These are phyloP conservation scores for Serranus cabrilla DNA, from an alignment of 2,797 vertebrate species.

Conservation along the genomic window DNA sequence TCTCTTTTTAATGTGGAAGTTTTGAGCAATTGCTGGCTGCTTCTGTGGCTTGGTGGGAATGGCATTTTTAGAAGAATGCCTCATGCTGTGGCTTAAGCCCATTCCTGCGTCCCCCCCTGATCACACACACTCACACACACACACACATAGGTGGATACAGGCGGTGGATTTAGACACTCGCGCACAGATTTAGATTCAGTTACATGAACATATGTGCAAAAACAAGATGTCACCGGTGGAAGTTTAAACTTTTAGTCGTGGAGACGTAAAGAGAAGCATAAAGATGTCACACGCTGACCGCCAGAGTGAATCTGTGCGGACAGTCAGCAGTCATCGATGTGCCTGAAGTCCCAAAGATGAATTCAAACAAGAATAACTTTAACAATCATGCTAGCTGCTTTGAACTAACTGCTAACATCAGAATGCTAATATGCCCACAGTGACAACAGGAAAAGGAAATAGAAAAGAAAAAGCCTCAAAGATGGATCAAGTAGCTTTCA, in stretches of 20 bases:
- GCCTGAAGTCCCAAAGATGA: constrained; percentile 17
- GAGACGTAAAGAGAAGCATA: constrained; percentile 21
- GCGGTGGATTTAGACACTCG: constrained; percentile 33
- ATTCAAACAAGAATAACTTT: constrained; percentile 10
- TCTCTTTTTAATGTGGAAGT: constrained; percentile 89
- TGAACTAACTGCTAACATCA: neutral
- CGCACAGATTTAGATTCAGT: constrained; percentile 36
- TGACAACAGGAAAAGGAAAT: neutral
- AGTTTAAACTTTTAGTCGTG: constrained; percentile 7
- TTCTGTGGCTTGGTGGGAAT: constrained; percentile 87
- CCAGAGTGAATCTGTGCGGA: constrained; percentile 23
- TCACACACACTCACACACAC: constrained; percentile 38
- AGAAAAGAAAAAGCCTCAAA: no score
- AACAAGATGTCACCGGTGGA: constrained; percentile 19
- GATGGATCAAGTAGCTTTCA: no score
- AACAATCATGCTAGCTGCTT: neutral
- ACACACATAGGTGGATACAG: constrained; percentile 55
- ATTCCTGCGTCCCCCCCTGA: constrained; percentile 75
- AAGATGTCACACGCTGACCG: constrained; percentile 43
- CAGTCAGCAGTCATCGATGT: constrained; percentile 16
- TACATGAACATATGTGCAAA: constrained; percentile 32
- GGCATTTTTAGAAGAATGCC: constrained; percentile 88
- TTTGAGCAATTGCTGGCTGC: constrained; percentile 88
- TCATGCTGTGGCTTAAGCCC: constrained; percentile 85
- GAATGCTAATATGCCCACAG: neutral